Conservation (phyloP, 2,797 vertebrate genomes). For the Helarctos malayanus region DNA sequence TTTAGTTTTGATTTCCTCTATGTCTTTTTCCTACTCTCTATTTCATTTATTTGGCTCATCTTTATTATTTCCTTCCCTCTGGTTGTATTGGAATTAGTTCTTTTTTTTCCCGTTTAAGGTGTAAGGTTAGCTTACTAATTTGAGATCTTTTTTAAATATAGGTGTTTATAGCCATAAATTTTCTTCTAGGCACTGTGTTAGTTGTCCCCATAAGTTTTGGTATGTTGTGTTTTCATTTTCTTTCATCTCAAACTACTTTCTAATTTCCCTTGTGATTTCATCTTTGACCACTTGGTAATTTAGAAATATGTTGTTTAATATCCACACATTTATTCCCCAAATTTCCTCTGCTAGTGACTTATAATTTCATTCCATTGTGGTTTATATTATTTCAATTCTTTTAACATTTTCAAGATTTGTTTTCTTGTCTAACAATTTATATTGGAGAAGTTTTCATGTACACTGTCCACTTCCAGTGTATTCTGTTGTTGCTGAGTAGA, state of each 20-base stretch:
- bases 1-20: neutral
- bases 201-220: neutral
- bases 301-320: neutral
- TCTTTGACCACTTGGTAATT: neutral
- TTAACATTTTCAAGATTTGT: neutral
- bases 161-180: neutral
- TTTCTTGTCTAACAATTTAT: neutral
- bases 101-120: neutral
- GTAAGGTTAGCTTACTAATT: neutral
- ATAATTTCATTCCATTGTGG: neutral
- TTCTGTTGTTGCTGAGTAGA: neutral
- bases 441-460: neutral
- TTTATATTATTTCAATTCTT: neutral
- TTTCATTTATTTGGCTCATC: neutral
- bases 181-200: neutral
- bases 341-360: neutral
- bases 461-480: neutral
- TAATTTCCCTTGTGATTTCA: neutral
- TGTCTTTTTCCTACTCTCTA: neutral
- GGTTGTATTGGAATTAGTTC: neutral
- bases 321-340: neutral
- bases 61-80: neutral
- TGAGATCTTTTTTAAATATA: neutral
- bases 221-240: neutral
- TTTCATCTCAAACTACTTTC: neutral